Conservation (phyloP, 1,140 invertebrate species). For the Stratiolaelaps scimitus region DNA sequence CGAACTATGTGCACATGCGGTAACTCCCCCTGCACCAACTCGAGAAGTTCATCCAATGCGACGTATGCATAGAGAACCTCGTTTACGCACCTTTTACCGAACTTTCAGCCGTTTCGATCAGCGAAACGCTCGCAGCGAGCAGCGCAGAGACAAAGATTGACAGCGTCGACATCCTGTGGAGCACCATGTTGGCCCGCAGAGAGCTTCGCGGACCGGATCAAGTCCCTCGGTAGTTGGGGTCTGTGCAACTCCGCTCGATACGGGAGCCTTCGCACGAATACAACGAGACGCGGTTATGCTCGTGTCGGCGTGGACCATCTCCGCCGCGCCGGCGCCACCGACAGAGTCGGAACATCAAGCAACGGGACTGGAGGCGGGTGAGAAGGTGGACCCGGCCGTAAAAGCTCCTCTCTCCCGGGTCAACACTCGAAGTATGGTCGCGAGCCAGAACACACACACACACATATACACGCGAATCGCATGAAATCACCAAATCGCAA, state of each 20-base stretch:
- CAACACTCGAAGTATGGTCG: constrained; percentile 17
- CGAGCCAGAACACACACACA: no score
- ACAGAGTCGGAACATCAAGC: no score
- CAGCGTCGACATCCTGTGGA: constrained; percentile 3
- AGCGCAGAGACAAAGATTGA: not conserved
- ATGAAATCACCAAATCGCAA: not conserved
- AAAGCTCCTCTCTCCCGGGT: constrained; percentile 20
- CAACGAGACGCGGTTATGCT: not conserved
- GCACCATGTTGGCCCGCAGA: constrained; percentile 1
- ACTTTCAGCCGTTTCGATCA: not conserved
- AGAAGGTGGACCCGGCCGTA: not conserved
- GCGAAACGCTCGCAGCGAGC: not conserved
- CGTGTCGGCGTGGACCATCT: not conserved
- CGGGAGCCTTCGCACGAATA: constrained; percentile 12
- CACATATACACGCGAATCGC: no score
- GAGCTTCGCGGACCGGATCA: not conserved
- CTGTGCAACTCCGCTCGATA: constrained; percentile 8
- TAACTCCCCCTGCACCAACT: no score
- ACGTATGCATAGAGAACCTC: not conserved
- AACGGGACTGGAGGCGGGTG: constrained; percentile 20
- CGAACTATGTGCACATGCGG: no score
- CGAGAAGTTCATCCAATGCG: no score
- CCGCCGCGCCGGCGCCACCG: not conserved
- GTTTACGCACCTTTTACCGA: constrained; percentile 12
- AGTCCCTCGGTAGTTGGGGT: no score